A percentile compares a stretch with the other conserved stretches of the same genome.
These are phyloP conservation scores for Otus scops DNA, from an alignment of 2,797 vertebrate genomes.

Conservation along the genomic window DNA sequence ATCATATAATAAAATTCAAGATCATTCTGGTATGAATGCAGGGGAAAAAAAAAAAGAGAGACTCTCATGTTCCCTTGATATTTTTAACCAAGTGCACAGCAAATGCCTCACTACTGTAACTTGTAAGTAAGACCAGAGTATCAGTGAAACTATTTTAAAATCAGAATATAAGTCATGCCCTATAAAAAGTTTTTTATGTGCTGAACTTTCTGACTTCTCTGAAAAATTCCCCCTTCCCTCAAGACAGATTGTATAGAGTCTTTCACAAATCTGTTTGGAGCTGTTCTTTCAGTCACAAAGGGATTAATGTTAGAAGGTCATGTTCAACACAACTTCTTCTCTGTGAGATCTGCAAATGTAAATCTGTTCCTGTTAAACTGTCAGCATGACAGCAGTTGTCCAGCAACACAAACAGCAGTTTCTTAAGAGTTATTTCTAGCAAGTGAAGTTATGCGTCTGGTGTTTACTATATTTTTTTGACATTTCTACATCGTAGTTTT, in stretches of 20 bases:
- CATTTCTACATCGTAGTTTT: neutral
- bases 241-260: neutral
- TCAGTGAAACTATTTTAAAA: neutral
- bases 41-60: neutral
- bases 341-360: neutral
- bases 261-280: neutral
- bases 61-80: neutral
- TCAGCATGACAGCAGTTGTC: neutral
- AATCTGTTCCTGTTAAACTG: neutral
- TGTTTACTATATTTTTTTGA: neutral
- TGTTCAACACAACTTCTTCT: neutral
- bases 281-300: neutral
- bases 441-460: neutral
- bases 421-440: neutral
- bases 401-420: neutral
- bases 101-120: neutral
- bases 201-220: neutral
- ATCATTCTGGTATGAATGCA: neutral
- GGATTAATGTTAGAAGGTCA: neutral
- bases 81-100: neutral
- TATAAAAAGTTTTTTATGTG: neutral
- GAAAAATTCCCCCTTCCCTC: neutral
- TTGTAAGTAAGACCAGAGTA: neutral
- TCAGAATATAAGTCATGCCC: neutral
- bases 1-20: neutral